Evolutionary conservation across 2,888 invertebrate genomes (phyloP).

Genomic region (Pemphredon lugubris): DNA sequence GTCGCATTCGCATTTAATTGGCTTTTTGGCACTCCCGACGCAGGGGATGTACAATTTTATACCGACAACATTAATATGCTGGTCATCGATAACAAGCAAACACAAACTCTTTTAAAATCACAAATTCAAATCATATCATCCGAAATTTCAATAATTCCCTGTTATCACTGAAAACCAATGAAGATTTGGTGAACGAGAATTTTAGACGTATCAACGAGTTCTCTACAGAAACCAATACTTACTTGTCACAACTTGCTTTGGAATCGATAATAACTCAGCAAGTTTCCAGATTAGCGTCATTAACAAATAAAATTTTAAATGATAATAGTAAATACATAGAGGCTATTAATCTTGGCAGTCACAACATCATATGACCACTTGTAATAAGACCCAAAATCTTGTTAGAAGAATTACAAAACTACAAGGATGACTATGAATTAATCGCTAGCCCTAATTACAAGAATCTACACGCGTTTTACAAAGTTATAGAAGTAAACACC

Average conservation of each 20-base stretch:
- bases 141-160: slow-evolving; percentile 12
- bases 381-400: slow-evolving; percentile 7
- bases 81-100: slow-evolving; percentile 10
- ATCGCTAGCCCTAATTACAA: background rate
- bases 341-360: background rate
- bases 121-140: slow-evolving; percentile 21
- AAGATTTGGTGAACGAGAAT: slow-evolving; percentile 1
- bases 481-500: background rate
- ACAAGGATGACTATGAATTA: slow-evolving; percentile 5
- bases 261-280: background rate
- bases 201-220: slow-evolving; percentile 2
- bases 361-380: slow-evolving; percentile 1
- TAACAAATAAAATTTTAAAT: background rate
- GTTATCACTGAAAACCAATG: background rate
- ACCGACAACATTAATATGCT: slow-evolving; percentile 11
- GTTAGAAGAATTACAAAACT: background rate
- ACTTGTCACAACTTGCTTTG: background rate
- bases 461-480: background rate
- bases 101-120: slow-evolving; percentile 17
- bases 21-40: slow-evolving; percentile 18
- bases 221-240: background rate
- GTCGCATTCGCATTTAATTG: slow-evolving; percentile 5
- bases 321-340: slow-evolving; percentile 16
- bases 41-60: slow-evolving; percentile 14
- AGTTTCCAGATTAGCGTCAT: background rate